Base-by-base conservation (phyloP, 2,113 vertebrate genomes). In the Scophthalmus maximus region DNA sequence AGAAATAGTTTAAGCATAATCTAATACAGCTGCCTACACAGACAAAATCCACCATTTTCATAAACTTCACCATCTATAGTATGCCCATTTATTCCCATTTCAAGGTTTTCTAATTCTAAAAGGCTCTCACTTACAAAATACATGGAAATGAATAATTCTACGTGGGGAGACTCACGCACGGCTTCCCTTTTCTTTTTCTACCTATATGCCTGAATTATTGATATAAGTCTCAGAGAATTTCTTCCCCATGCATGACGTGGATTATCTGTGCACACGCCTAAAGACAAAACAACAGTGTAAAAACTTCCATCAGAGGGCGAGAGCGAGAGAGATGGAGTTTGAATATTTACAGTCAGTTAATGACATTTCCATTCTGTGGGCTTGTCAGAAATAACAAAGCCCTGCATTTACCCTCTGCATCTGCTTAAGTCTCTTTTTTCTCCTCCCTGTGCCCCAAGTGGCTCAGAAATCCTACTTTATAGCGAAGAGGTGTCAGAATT, bases 391-490 rank as follows among this genome's bases (percentile, higher is more conserved):
- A 92, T 92, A 90, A 89, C 92, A 90, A 90, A 92, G 90, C 77
- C 86, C 74, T 67, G 74, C 91, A 85, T 91, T 94, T 93, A 91
- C 89, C 79, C 85, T 86, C 80, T 82, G 91, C 91, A 93, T 93
- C 92, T 93, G 92, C 88, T 93, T 90, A 90, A 92, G 91, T 89
- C 88, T 89, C 90, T 90, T 86, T 89, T n/a, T 60, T 78, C 87
- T 90, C 88, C 87, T 66, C 86, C 79, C 82, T 56, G 81, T 78
- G 87, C 89, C 92, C 91, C 91, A 88, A 91, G 91, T 92, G 90
- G 88, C 91, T 92, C 88, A 88, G 91, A 92, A 92, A 92, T 91
- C 89, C 89, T 88, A 84, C 87, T 92, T 93, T 93, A 94, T 89
- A 89, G 91, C 86, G 9, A 82, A 88, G 89, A 93, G 92, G 91